Conservation (phyloP, 1,140 invertebrate species). For the Venturia canescens region DNA sequence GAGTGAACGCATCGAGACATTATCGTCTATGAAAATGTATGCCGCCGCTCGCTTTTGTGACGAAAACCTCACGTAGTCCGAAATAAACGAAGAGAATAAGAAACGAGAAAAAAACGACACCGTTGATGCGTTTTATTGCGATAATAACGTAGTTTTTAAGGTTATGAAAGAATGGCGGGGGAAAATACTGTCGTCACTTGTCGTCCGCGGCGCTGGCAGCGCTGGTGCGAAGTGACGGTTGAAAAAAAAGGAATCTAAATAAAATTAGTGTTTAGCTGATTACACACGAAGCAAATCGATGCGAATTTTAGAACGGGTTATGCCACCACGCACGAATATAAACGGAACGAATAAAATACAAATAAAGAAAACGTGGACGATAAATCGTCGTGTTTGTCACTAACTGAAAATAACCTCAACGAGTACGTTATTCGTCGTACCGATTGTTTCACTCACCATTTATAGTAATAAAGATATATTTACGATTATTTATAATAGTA, state of each 20-base stretch:
- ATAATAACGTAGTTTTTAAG: slow-evolving; percentile 38
- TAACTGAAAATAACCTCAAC: background rate
- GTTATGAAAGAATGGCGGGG: background rate
- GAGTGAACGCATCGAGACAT: background rate
- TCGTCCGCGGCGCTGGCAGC: slow-evolving; percentile 14
- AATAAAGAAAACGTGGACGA: background rate
- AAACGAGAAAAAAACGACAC: background rate
- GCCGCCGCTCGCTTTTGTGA: slow-evolving; percentile 15
- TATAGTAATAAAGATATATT: slow-evolving; percentile 13
- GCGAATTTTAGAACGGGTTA: background rate
- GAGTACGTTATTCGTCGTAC: background rate
- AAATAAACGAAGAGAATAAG: background rate
- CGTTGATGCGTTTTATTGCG: slow-evolving; percentile 39
- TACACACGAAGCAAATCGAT: slow-evolving; percentile 10
- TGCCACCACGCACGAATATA: background rate
- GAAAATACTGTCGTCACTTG: slow-evolving; percentile 12
- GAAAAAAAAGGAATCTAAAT: slow-evolving; percentile 15
- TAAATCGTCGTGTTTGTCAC: background rate
- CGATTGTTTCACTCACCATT: background rate
- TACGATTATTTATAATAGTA: background rate
- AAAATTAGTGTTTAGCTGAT: slow-evolving; percentile 18
- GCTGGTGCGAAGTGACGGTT: slow-evolving; percentile 17
- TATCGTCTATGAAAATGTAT: background rate
- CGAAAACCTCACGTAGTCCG: background rate
- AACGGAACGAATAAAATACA: background rate